phyloP scores from a whole-genome alignment of 2,888 invertebrate species.

The Drosophila demipolita region DNA sequence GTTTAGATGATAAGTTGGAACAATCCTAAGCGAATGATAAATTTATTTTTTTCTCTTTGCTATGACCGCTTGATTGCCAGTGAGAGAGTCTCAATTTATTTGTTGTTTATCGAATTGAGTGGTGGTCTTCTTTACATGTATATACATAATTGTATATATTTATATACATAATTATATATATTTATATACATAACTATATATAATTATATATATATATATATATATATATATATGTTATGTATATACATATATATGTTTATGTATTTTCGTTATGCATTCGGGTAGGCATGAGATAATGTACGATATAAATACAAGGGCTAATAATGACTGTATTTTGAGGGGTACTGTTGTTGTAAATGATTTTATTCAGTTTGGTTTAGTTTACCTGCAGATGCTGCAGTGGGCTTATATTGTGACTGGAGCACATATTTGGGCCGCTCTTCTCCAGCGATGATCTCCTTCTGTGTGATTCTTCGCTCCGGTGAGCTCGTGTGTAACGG shows the following conservation, averaged over 20 bases:
- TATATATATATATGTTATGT: not conserved
- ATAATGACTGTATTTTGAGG: not conserved
- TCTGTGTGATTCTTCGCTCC: constrained; percentile 86
- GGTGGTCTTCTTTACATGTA: not conserved
- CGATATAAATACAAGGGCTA: constrained; percentile 25
- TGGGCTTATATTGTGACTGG: constrained; percentile 83
- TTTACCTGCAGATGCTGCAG: constrained; percentile 60
- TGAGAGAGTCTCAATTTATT: constrained; percentile 12
- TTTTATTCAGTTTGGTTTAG: constrained; percentile 5
- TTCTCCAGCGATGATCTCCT: constrained; percentile 89
- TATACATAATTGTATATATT: not conserved
- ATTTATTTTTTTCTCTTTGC: constrained; percentile 30
- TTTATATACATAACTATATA: not conserved
- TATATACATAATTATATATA: not conserved
- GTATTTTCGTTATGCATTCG: not conserved
- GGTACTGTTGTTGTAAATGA: not conserved
- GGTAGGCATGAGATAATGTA: constrained; percentile 21
- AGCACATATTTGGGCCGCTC: constrained; percentile 87
- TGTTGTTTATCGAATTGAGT: constrained; percentile 20
- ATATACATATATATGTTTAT: not conserved
- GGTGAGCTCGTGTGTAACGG: constrained; percentile 85
- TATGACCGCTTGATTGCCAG: constrained; percentile 19
- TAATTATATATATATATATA: not conserved
- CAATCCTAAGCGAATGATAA: constrained; percentile 17
- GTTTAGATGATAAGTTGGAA: constrained; percentile 14